Percentiles rank a stretch among this genome's conserved stretches.
Conservation (phyloP, 2,888 invertebrate species). For the Melinopterus prodromus region DNA sequence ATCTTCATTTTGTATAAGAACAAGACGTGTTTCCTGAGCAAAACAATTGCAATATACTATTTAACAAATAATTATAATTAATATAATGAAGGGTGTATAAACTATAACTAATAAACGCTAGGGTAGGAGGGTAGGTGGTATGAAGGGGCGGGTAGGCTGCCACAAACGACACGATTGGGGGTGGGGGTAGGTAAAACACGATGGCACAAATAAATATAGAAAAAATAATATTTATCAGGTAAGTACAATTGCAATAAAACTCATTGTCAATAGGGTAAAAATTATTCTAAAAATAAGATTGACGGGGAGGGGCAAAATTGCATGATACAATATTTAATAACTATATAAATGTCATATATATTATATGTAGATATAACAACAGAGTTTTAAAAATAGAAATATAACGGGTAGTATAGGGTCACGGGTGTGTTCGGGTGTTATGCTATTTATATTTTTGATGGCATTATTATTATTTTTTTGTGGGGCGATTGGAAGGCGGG, state of each 20-base stretch:
- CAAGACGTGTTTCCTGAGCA: conserved; percentile 56
- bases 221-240: conserved; percentile 28
- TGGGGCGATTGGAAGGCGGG: background rate
- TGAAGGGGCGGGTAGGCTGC: conserved; percentile 30
- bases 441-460: background rate
- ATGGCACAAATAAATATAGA: conserved; percentile 48
- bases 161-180: conserved; percentile 29
- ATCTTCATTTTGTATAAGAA: conserved; percentile 42
- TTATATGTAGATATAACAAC: conserved; percentile 27
- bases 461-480: conserved; percentile 6
- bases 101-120: conserved; percentile 40
- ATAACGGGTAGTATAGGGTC: conserved; percentile 25
- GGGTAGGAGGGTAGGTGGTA: background rate
- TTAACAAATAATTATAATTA: conserved; percentile 36
- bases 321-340: conserved; percentile 26
- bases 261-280: conserved; percentile 32
- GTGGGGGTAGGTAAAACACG: conserved; percentile 37
- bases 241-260: conserved; percentile 39
- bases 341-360: conserved; percentile 18
- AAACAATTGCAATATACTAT: conserved; percentile 53
- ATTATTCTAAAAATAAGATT: conserved; percentile 17
- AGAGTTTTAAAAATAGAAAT: conserved; percentile 27
- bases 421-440: background rate
- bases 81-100: conserved; percentile 35
- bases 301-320: conserved; percentile 26